Conservation (phyloP, 2,113 vertebrate species). For the Ivindomyrus marchei region DNA sequence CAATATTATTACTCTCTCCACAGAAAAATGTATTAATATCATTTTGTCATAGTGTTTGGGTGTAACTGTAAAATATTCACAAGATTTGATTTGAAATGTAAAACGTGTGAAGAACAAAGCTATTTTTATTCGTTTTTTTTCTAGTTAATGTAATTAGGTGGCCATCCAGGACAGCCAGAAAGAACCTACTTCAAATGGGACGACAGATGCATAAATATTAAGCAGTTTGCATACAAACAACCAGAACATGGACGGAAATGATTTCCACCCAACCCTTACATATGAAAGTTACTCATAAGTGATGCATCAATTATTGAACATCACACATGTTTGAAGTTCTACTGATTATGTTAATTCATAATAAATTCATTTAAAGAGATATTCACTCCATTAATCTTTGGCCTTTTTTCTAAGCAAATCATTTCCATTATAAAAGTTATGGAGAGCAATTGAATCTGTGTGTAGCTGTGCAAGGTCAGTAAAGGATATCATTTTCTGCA, state of each 20-base stretch:
- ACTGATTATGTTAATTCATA: slow-evolving; percentile 7
- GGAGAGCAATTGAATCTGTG: background rate
- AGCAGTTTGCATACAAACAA: slow-evolving; percentile 6
- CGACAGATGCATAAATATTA: background rate
- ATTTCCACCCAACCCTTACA: slow-evolving; percentile 10
- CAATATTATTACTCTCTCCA: background rate
- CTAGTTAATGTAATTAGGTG: background rate
- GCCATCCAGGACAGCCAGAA: background rate
- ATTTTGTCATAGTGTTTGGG: slow-evolving; percentile 2
- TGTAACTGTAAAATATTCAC: background rate
- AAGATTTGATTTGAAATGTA: slow-evolving; percentile 4
- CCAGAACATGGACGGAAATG: background rate
- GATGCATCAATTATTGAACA: slow-evolving; percentile 15
- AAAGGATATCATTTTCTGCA: background rate
- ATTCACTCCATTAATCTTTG: slow-evolving; percentile 6
- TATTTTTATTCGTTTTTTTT: background rate
- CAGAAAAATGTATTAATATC: background rate
- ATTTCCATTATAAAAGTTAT: slow-evolving; percentile 9
- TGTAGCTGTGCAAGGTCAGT: background rate
- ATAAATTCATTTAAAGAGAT: slow-evolving; percentile 11
- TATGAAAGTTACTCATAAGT: slow-evolving; percentile 15
- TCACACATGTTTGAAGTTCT: slow-evolving; percentile 14
- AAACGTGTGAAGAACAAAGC: slow-evolving; percentile 1
- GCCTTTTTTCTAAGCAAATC: slow-evolving; percentile 4
- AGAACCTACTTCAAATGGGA: slow-evolving; percentile 1